These are phyloP conservation scores for Taxidea taxus DNA, from an alignment of 2,113 vertebrate genomes.

Conservation along the genomic window DNA sequence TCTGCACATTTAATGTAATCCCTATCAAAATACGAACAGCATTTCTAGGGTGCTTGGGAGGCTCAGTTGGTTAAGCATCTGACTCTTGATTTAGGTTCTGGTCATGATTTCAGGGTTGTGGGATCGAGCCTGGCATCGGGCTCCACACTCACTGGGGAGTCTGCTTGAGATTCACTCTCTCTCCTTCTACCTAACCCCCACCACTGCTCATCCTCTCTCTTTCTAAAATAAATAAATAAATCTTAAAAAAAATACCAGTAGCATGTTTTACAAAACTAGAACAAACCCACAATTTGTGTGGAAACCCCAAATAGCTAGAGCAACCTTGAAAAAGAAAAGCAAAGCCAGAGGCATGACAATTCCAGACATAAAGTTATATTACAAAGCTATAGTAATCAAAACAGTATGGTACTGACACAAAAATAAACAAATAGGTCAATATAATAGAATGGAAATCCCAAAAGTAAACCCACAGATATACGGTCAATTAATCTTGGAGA, in stretches of 20 bases:
- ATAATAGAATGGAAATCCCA: not conserved
- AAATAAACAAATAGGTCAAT: not conserved
- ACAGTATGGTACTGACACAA: not conserved
- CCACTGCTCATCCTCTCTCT: too few species aligned
- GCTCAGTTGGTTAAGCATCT: too few species aligned
- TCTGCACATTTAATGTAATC: not conserved
- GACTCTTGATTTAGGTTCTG: too few species aligned
- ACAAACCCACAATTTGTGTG: not conserved
- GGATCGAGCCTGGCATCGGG: too few species aligned
- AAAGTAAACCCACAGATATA: not conserved
- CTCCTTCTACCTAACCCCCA: too few species aligned
- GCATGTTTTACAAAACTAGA: not conserved
- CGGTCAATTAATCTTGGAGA: not conserved
- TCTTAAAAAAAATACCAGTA: too few species aligned
- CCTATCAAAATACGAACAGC: not conserved
- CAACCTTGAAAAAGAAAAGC: not conserved
- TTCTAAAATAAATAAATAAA: too few species aligned
- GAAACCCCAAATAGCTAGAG: not conserved
- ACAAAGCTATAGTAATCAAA: not conserved
- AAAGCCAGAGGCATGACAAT: not conserved
- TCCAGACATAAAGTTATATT: not conserved
- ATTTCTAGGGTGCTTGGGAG: not conserved
- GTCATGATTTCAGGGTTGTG: too few species aligned
- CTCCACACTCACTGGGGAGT: too few species aligned
- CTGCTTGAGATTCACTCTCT: too few species aligned